phyloP scores from a whole-genome alignment of 2,113 vertebrate species.

The Dicerorhinus sumatrensis region DNA sequence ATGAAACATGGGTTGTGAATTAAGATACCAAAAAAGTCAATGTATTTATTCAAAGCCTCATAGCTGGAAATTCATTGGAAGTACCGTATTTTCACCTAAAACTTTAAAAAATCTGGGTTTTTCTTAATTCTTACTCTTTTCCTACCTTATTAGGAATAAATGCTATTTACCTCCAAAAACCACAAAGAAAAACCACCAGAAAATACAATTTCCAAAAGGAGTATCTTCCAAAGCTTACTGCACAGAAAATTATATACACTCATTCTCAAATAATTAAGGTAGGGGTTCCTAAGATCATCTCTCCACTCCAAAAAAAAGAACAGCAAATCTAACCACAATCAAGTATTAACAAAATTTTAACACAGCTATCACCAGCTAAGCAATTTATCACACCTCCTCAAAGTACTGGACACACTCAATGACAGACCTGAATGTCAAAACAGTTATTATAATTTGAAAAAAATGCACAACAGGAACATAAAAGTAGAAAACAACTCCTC shows the following conservation, averaged over 20 bases:
- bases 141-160: slow-evolving; percentile 19
- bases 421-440: slow-evolving; percentile 51
- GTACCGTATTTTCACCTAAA: slow-evolving; percentile 22
- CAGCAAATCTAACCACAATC: slow-evolving; percentile 55
- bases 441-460: slow-evolving; percentile 54
- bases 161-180: slow-evolving; percentile 25
- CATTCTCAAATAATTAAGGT: slow-evolving; percentile 53
- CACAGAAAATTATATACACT: slow-evolving; percentile 48
- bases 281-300: slow-evolving; percentile 2
- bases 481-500: slow-evolving; percentile 49
- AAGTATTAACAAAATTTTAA: slow-evolving; percentile 53
- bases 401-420: slow-evolving; percentile 48
- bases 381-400: slow-evolving; percentile 66
- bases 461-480: slow-evolving; percentile 46
- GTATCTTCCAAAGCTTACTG: slow-evolving; percentile 46
- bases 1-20: slow-evolving; percentile 15
- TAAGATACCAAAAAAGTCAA: slow-evolving; percentile 12
- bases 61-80: neutral
- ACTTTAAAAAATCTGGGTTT: neutral
- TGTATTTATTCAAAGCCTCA: slow-evolving; percentile 44
- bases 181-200: neutral
- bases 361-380: slow-evolving; percentile 53
- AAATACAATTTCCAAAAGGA: slow-evolving; percentile 51
- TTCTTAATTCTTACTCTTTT: slow-evolving; percentile 23
- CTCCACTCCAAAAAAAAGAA: neutral